Conservation (phyloP, 1,140 invertebrate species). For the Ostrea denselamellosa region DNA sequence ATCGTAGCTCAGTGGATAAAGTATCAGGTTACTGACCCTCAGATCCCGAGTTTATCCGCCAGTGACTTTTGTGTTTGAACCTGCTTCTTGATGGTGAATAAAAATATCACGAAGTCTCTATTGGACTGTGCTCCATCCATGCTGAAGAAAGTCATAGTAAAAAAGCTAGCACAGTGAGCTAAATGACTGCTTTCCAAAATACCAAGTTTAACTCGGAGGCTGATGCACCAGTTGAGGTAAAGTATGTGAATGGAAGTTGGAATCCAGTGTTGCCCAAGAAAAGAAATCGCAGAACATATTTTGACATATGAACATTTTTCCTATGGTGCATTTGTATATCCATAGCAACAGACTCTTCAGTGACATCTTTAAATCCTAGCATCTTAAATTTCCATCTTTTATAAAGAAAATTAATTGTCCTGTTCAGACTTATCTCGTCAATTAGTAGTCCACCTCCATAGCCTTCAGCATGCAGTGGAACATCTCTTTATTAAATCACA, state of each 20-base stretch:
- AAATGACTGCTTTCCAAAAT: conserved; percentile 50
- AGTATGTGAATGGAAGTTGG: conserved; percentile 50
- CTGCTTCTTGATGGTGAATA: neutral
- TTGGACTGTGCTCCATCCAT: conserved; percentile 54
- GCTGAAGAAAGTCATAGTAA: conserved; percentile 40
- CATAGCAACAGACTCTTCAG: neutral
- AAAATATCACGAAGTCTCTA: conserved; percentile 44
- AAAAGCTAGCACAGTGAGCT: conserved; percentile 42
- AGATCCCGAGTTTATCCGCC: too few species aligned
- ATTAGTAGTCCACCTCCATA: conserved; percentile 52
- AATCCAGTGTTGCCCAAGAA: conserved; percentile 50
- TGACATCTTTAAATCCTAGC: conserved; percentile 10
- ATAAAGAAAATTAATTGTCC: conserved; percentile 44
- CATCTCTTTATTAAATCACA: conserved; percentile 46
- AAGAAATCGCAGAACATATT: conserved; percentile 28
- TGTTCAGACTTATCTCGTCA: conserved; percentile 48
- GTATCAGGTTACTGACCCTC: too few species aligned
- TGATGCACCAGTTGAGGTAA: conserved; percentile 38
- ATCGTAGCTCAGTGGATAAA: too few species aligned
- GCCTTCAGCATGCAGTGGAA: conserved; percentile 49
- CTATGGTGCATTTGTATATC: neutral
- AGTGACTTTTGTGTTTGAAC: too few species aligned
- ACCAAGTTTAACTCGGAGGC: conserved; percentile 46
- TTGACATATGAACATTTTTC: neutral
- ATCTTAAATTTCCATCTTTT: conserved; percentile 39